Evolutionary conservation across 1,140 invertebrate species (phyloP), one percentile per base, ranked within the genome.

Genomic region (Holcopasites calliopsidis): DNA sequence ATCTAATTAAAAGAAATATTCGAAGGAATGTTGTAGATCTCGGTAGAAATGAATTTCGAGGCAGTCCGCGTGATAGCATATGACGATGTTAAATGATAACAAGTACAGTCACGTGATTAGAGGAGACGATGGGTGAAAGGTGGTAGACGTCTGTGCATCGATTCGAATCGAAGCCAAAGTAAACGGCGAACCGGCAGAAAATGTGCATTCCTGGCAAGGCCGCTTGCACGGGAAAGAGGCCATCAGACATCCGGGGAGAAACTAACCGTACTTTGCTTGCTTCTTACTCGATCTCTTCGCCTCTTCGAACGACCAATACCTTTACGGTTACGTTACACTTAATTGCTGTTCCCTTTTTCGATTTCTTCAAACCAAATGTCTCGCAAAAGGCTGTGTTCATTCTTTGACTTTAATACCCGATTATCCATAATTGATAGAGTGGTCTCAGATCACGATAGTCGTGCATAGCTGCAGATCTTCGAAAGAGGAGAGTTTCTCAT

Each of bases 161-260:
- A 80, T 80, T 71, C 80, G 69, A 79, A 83, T 79, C 77, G 79
- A 84, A 80, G 80, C 60, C 64, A 77, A 87, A 66, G 74, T 44
- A 84, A 76, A 83, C 73, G 77, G 69, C 80, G 77, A 87, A 86
- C 78, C 81, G 74, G 76, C 79, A 84, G 84, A 90, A 90, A 89
- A 88, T 82, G 85, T 79, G 80, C 89, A 90, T 90, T 90, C 89
- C 87, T 86, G 83, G 77, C 89, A 90, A 90, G 89, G 89, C 87
- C 89, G 88, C 82, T 85, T 60, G 79, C 54, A 75, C 85, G 81
- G 86, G 87, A 90, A 90, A 87, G 89, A 90, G 89, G 89, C 87
- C 89, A 89, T 61, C 74, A 83, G 80, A 87, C 87, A 90, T 90
- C 89, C 89, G 89, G 88, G 86, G 87, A 87, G 89, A 90, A 90